Evolutionary conservation across 2,797 vertebrate species (phyloP).

Genomic region (Acomys russatus): DNA sequence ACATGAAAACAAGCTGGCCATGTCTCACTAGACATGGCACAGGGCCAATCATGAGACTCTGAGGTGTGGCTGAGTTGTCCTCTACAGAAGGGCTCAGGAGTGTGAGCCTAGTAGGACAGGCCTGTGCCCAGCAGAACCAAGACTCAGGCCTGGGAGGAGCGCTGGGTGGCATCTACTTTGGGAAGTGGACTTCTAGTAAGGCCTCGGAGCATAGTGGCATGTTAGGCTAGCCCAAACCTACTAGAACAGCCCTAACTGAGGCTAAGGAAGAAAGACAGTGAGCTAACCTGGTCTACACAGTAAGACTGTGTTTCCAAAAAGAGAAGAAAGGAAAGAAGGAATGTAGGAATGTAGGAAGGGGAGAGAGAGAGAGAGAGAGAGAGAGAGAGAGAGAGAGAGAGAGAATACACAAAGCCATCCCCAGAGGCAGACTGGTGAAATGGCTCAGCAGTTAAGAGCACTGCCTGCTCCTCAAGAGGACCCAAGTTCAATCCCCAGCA

Average conservation of each 20-base stretch:
- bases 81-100: accelerated
- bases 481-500: too few relatives aligned
- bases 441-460: too few relatives aligned
- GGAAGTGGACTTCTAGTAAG: not conserved
- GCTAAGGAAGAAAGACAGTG: not conserved
- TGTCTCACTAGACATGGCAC: accelerated
- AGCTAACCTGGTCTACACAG: not conserved
- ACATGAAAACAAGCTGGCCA: accelerated
- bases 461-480: too few relatives aligned
- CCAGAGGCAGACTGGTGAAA: not conserved
- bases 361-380: not conserved
- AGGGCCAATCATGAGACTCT: not conserved
- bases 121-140: not conserved
- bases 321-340: not conserved
- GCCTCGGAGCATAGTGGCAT: not conserved
- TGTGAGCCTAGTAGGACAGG: not conserved
- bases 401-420: not conserved
- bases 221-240: not conserved
- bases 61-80: not conserved
- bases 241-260: not conserved
- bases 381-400: not conserved
- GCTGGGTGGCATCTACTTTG: not conserved
- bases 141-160: not conserved
- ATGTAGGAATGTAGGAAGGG: not conserved
- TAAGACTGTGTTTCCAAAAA: not conserved